Evolutionary conservation across 2,113 vertebrate genomes (phyloP).

Genomic region (Girardinichthys multiradiatus): DNA sequence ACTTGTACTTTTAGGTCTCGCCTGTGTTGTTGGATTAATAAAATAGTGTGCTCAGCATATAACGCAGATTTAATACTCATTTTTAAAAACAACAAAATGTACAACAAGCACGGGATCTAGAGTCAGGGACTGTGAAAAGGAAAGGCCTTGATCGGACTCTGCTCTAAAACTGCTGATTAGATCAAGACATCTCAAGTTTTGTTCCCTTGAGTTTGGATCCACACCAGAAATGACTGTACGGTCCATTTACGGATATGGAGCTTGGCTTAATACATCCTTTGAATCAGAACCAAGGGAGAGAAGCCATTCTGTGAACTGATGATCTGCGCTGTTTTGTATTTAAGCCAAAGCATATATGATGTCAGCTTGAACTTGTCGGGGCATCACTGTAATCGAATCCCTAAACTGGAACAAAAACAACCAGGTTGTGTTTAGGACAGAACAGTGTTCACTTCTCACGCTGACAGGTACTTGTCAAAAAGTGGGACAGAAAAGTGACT

Average conservation of each 20-base stretch:
- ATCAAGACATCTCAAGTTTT: no score
- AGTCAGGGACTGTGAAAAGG: no score
- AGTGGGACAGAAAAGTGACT: constrained; percentile 8
- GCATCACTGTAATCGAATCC: constrained; percentile 44
- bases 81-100: no score
- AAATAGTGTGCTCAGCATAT: no score
- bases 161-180: no score
- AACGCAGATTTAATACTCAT: no score
- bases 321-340: not conserved
- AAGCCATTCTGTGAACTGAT: not conserved
- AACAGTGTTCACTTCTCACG: constrained; percentile 21
- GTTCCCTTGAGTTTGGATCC: no score
- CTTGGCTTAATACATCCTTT: not conserved
- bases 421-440: constrained; percentile 46
- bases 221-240: no score
- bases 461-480: constrained; percentile 24
- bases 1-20: no score
- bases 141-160: no score
- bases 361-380: constrained; percentile 49
- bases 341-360: constrained; percentile 58
- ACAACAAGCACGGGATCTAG: no score
- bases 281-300: not conserved
- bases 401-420: constrained; percentile 43
- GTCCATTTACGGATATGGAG: not conserved
- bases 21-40: no score